A percentile compares a stretch with the other conserved stretches of the same genome.
These are phyloP conservation scores for Periparus ater DNA, from an alignment of 2,797 vertebrate species.

Conservation along the genomic window DNA sequence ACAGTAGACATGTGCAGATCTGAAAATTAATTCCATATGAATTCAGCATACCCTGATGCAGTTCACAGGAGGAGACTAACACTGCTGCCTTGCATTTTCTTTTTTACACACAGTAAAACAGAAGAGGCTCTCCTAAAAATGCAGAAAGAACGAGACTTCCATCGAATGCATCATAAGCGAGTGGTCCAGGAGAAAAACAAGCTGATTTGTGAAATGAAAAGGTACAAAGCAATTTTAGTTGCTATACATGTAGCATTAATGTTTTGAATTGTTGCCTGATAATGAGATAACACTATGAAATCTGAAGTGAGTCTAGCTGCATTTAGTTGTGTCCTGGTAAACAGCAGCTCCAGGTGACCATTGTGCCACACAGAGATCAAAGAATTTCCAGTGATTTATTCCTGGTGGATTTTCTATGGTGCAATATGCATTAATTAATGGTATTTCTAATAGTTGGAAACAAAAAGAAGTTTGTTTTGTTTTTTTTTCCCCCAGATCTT, in stretches of 20 bases:
- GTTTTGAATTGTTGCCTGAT: not conserved
- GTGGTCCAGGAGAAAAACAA: conserved; percentile 85
- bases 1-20: not conserved
- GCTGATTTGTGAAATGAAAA: conserved; percentile 83
- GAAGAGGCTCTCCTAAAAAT: conserved; percentile 78
- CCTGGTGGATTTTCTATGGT: not conserved
- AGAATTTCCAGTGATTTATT: not conserved
- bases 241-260: not conserved
- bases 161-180: conserved; percentile 84
- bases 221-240: conserved; percentile 52
- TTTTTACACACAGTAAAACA: conserved; percentile 63
- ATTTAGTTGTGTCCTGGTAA: not conserved
- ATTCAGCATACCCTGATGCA: not conserved
- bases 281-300: not conserved
- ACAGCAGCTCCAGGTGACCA: not conserved
- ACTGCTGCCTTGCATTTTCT: not conserved
- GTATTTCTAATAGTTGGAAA: not conserved
- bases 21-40: not conserved
- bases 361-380: not conserved
- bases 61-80: not conserved
- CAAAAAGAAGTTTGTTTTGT: not conserved
- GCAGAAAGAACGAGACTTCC: conserved; percentile 84
- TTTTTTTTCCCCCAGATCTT: not conserved
- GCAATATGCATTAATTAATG: not conserved
- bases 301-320: not conserved